Percentiles rank a stretch among this genome's conserved stretches.
Conservation (phyloP, 2,888 invertebrate genomes). For the Apamea crenata region DNA sequence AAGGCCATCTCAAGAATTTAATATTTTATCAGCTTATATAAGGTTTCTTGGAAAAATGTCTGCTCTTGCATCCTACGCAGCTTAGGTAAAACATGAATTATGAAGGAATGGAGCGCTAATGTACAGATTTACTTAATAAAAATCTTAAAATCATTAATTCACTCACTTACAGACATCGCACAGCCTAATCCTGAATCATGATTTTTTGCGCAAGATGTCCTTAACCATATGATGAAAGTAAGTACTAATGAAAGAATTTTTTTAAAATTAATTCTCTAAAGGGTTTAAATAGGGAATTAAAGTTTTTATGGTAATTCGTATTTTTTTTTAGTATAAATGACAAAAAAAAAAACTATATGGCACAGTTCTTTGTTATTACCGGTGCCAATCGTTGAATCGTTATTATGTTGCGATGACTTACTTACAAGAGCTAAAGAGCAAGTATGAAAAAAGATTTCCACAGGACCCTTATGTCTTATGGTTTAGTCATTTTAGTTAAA, state of each 20-base stretch:
- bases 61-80: slow-evolving; percentile 17
- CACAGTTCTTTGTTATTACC: neutral
- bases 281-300: neutral
- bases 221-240: neutral
- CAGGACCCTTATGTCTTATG: neutral
- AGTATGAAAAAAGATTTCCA: neutral
- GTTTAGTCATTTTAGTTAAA: too few relatives aligned
- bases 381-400: neutral
- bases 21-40: slow-evolving; percentile 28
- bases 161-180: too few relatives aligned
- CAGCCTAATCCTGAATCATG: neutral
- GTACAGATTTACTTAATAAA: neutral
- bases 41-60: slow-evolving; percentile 10
- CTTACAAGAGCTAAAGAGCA: neutral
- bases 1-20: slow-evolving; percentile 5
- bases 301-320: neutral
- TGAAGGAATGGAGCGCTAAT: slow-evolving; percentile 13
- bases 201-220: too few relatives aligned
- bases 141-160: neutral
- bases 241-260: neutral
- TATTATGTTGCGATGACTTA: neutral
- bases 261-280: neutral
- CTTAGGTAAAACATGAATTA: slow-evolving; percentile 23
- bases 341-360: too few relatives aligned
- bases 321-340: too few relatives aligned